Percentiles rank a stretch among this genome's conserved stretches.
These are phyloP conservation scores for Mustela lutreola DNA, from an alignment of 2,113 vertebrate genomes.

Conservation along the genomic window DNA sequence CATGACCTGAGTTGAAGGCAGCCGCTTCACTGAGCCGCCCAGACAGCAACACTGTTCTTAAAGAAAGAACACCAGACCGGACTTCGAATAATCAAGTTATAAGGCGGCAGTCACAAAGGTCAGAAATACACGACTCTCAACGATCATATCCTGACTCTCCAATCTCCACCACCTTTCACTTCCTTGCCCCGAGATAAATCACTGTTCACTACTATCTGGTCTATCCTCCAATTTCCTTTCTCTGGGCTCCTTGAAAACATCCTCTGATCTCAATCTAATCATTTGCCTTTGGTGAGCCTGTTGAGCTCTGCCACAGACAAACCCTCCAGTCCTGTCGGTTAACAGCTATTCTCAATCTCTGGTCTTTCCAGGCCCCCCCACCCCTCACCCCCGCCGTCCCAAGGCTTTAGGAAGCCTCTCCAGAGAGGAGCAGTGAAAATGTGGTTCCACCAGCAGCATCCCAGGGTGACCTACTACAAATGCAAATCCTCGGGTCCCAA, in stretches of 20 bases:
- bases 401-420: background rate
- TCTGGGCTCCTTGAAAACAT: background rate
- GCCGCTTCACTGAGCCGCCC: background rate
- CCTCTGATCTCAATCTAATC: background rate
- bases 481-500: background rate
- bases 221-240: background rate
- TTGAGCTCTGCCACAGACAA: background rate
- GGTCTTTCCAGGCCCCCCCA: background rate
- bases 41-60: background rate
- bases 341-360: background rate
- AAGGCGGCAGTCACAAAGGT: background rate
- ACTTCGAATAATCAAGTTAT: background rate
- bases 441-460: background rate
- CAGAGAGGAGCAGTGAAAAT: background rate
- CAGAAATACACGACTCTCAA: background rate
- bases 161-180: background rate
- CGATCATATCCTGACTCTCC: background rate
- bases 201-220: background rate
- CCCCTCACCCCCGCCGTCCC: background rate
- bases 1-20: background rate
- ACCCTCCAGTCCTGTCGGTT: fast-evolving
- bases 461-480: background rate
- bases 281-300: background rate
- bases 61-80: background rate
- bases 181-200: conserved; percentile 1